Evolutionary conservation across 2,888 invertebrate species (phyloP).

Genomic region (Orthosia incerta): DNA sequence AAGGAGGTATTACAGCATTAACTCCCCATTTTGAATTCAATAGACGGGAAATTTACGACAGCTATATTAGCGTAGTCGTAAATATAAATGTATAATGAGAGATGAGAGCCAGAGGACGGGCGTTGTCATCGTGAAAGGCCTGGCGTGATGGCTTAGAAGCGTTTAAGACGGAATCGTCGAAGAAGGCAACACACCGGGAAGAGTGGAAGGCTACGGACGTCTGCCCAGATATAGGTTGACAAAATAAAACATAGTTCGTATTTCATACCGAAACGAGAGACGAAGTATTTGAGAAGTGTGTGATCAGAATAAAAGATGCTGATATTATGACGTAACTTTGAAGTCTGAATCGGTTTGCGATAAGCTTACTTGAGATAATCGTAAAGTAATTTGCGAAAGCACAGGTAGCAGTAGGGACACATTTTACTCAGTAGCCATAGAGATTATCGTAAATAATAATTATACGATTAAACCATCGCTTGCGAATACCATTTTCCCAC

Average conservation of each 20-base stretch:
- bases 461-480: conserved; percentile 22
- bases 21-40: neutral
- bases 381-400: conserved; percentile 11
- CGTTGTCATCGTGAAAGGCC: no score
- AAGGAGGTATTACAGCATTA: neutral
- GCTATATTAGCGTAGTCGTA: no score
- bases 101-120: no score
- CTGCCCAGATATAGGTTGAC: no score
- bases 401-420: neutral
- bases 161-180: no score
- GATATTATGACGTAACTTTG: neutral
- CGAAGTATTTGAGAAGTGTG: no score
- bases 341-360: neutral
- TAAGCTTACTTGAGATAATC: conserved; percentile 2
- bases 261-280: no score
- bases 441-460: conserved; percentile 35
- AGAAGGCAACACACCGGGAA: no score
- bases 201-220: no score
- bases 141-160: no score
- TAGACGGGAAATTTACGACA: neutral
- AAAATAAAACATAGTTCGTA: no score
- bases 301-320: neutral
- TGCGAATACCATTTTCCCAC: conserved; percentile 60
- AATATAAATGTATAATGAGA: no score
- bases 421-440: conserved; percentile 11